Evolutionary conservation across 37 sponge, comb jelly and placozoan genomes (phyloP).

Genomic region (Diacarnus erythraeanus): DNA sequence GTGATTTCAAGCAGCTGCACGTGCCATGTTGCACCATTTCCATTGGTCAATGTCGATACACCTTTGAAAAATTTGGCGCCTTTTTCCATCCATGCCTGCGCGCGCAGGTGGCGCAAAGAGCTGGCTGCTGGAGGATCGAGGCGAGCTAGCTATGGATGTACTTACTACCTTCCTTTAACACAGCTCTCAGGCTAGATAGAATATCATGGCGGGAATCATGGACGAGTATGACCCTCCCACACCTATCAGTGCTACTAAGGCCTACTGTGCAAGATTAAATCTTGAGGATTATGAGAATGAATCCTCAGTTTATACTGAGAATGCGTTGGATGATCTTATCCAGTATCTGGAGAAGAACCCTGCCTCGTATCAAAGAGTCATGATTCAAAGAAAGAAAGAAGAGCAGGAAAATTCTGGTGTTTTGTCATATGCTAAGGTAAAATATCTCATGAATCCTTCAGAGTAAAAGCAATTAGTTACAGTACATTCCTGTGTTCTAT

Average conservation of each 20-base stretch:
- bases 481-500: too few species aligned
- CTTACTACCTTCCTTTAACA: neutral
- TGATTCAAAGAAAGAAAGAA: slow-evolving; percentile 47
- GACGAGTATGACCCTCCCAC: slow-evolving; percentile 83
- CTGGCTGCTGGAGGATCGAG: too few species aligned
- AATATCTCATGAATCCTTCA: too few species aligned
- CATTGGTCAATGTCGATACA: neutral
- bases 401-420: slow-evolving; percentile 30
- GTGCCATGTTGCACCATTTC: neutral
- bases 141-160: too few species aligned
- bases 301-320: slow-evolving; percentile 36
- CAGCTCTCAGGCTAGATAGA: neutral
- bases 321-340: slow-evolving; percentile 53
- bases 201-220: slow-evolving; percentile 64
- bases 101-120: too few species aligned
- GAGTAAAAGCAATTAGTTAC: too few species aligned
- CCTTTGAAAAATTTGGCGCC: neutral
- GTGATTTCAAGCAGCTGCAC: too few species aligned
- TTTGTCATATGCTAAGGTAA: slow-evolving; percentile 56
- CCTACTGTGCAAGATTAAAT: slow-evolving; percentile 50
- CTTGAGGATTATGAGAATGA: slow-evolving; percentile 55
- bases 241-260: slow-evolving; percentile 49
- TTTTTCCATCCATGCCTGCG: too few species aligned
- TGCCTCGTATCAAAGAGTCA: slow-evolving; percentile 25
- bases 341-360: slow-evolving; percentile 66